phyloP scores from a whole-genome alignment of 2,888 invertebrate species.

The Disparrhopalites patrizii region DNA sequence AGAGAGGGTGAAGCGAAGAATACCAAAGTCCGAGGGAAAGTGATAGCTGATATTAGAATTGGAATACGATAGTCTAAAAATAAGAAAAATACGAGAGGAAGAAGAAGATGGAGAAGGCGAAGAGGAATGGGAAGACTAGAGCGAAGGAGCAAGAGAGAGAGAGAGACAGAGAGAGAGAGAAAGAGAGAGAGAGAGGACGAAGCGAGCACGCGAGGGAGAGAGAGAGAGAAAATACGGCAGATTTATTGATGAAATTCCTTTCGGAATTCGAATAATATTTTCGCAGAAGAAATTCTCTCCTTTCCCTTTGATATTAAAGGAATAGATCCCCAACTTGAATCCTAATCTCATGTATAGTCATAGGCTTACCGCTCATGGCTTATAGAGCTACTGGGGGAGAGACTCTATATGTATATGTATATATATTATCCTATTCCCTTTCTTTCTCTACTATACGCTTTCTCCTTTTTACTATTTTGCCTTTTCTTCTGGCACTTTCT shows the following conservation, averaged over 20 bases:
- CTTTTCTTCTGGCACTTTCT: too few species aligned
- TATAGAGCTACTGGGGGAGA: not conserved
- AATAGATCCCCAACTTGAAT: constrained; percentile 24
- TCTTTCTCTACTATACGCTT: too few species aligned
- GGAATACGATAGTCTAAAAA: constrained; percentile 16
- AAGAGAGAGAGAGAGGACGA: constrained; percentile 30
- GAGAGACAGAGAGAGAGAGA: not conserved
- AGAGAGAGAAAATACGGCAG: constrained; percentile 48
- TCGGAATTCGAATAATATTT: constrained; percentile 49
- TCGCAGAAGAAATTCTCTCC: constrained; percentile 38
- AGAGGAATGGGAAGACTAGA: not conserved
- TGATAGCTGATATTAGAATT: constrained; percentile 16
- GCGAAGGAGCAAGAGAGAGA: not conserved
- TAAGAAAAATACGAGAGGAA: not conserved
- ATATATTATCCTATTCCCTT: too few species aligned
- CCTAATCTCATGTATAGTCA: constrained; percentile 31
- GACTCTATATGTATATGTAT: not conserved
- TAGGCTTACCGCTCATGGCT: not conserved
- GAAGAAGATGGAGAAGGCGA: not conserved
- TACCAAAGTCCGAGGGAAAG: constrained; percentile 2
- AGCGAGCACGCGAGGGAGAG: constrained; percentile 48
- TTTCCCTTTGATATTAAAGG: constrained; percentile 28
- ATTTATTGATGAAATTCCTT: constrained; percentile 49
- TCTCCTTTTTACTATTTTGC: too few species aligned
- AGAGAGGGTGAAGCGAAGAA: not conserved